A percentile compares a stretch with the other conserved stretches of the same genome.
These are phyloP conservation scores for Nomada goodeniana DNA, from an alignment of 2,888 invertebrate species.

Conservation along the genomic window DNA sequence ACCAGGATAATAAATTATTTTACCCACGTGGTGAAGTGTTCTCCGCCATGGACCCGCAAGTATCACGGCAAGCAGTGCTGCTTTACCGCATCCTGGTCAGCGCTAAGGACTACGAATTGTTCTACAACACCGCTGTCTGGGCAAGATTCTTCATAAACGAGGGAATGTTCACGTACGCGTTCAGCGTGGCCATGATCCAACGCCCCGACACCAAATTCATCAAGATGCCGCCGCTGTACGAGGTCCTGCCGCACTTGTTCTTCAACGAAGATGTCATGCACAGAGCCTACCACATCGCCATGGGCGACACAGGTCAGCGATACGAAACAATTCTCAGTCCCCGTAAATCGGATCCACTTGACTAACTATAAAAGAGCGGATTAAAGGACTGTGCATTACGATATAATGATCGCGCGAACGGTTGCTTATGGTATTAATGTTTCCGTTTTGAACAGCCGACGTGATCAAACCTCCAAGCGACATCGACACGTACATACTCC, in stretches of 20 bases:
- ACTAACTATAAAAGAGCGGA: too few relatives aligned
- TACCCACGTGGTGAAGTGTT: slow-evolving; percentile 78
- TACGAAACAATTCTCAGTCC: background rate
- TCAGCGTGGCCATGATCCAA: slow-evolving; percentile 87
- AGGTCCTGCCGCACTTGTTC: slow-evolving; percentile 88
- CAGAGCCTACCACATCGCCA: slow-evolving; percentile 71
- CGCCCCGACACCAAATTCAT: slow-evolving; percentile 86
- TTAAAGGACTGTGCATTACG: too few relatives aligned
- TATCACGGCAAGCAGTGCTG: slow-evolving; percentile 85
- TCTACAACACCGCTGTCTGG: slow-evolving; percentile 87
- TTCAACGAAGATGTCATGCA: slow-evolving; percentile 86
- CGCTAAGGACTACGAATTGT: slow-evolving; percentile 87
- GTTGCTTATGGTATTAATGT: background rate
- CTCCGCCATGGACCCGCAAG: slow-evolving; percentile 77
- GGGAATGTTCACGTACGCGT: slow-evolving; percentile 87
- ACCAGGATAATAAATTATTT: slow-evolving; percentile 81
- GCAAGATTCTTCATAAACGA: slow-evolving; percentile 87
- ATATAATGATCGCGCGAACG: too few relatives aligned
- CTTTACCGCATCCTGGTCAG: slow-evolving; percentile 87
- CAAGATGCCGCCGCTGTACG: slow-evolving; percentile 89
- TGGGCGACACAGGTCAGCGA: slow-evolving; percentile 72
- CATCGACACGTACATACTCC: slow-evolving; percentile 85
- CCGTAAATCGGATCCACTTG: too few relatives aligned
- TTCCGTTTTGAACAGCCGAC: background rate
- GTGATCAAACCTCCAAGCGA: slow-evolving; percentile 65